Evolutionary conservation across 2,113 vertebrate species (phyloP).

Genomic region (Microcebus ravelobensis): DNA sequence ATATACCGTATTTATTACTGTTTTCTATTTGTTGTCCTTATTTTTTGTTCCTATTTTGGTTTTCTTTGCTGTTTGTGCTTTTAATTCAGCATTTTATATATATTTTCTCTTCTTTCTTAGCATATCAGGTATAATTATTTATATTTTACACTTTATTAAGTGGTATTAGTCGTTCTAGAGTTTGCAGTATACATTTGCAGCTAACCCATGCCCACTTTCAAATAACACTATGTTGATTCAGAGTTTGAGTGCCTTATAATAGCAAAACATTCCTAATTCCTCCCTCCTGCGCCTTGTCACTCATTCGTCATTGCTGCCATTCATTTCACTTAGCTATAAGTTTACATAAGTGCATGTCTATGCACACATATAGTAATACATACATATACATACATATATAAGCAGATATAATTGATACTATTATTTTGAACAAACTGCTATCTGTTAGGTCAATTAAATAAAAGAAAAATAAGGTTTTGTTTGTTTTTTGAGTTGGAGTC

Average conservation of each 20-base stretch:
- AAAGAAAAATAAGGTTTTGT: not conserved
- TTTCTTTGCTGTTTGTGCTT: not conserved
- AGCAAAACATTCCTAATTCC: not conserved
- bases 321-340: not conserved
- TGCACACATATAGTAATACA: not conserved
- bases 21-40: not conserved
- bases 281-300: not conserved
- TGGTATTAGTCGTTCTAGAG: not conserved
- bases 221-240: not conserved
- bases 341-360: not conserved
- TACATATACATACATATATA: not conserved
- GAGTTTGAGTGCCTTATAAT: not conserved
- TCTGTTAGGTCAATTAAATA: not conserved
- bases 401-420: not conserved
- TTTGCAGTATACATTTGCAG: not conserved
- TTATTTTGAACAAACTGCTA: not conserved
- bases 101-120: not conserved
- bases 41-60: not conserved
- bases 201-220: not conserved
- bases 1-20: not conserved
- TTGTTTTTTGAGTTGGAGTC: no score
- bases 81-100: not conserved
- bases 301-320: not conserved
- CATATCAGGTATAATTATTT: not conserved
- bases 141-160: not conserved